phyloP scores from a whole-genome alignment of 1,140 invertebrate genomes.

The Portunus trituberculatus region DNA sequence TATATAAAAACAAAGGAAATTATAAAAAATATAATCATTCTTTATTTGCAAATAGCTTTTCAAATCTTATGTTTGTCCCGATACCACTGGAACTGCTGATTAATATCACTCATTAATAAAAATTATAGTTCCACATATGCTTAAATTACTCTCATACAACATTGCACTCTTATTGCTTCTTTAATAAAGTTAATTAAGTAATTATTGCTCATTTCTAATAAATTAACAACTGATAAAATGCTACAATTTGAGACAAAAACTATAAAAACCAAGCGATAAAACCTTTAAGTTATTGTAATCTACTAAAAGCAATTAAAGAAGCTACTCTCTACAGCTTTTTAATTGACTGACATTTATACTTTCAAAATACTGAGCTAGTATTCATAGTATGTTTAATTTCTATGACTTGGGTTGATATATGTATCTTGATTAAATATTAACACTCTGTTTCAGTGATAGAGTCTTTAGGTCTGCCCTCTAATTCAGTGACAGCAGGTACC shows the following conservation, averaged over 20 bases:
- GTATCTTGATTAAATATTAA: background rate
- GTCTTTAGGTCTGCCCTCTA: slow-evolving; percentile 65
- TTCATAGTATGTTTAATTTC: background rate
- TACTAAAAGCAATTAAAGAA: background rate
- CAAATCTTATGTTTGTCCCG: background rate
- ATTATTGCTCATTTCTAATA: background rate
- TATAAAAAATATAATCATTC: background rate
- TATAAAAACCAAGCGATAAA: background rate
- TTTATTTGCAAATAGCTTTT: background rate
- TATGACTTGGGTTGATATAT: background rate
- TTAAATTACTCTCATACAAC: slow-evolving; percentile 24
- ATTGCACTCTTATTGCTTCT: background rate
- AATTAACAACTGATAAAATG: background rate
- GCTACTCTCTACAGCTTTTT: background rate
- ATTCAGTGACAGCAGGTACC: slow-evolving; percentile 56
- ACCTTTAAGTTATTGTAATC: background rate
- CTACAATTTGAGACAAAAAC: background rate
- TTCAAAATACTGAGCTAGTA: background rate
- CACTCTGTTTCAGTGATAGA: slow-evolving; percentile 70
- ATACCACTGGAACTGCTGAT: background rate
- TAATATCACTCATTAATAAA: background rate
- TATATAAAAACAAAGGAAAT: background rate
- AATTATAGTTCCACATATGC: background rate
- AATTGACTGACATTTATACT: background rate
- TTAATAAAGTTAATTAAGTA: background rate